Base-by-base conservation (phyloP, 2,888 invertebrate species). In the Melinaea marsaeus region DNA sequence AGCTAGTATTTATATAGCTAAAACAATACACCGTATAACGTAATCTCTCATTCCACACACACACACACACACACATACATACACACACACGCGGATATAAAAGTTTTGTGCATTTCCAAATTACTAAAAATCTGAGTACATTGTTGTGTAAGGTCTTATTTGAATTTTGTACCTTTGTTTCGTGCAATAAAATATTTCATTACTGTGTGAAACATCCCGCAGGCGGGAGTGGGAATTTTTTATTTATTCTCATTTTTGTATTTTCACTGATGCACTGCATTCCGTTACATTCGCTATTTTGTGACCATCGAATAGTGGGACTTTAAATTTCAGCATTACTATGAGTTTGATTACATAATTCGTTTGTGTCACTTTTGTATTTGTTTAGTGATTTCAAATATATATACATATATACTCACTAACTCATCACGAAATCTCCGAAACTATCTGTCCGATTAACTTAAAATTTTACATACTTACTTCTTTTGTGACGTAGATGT, bases 161-260 rank as follows among this genome's bases (percentile, higher is more conserved):
- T 77, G 77, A 78, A 79, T 79, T 74, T 77, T 75, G 69, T 68
- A 72, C 80, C 79, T 85, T 83, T 81, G 84, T 83, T 79, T 76
- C 75, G 71, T 70, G 82, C 78, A 84, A 84, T 86, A 87, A 87
- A 86, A 86, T 86, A 86, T 86, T 86, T 87, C 85, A 86, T 87
- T 86, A 86, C 81, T 77, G 80, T 80, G 81, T 76, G 81, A 79
- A 83, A 79, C 79, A 79, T 80, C 77, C 77, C 66, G 59, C 65
- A 59, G 65, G 60, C 32, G 61, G 35, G 55, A 56, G 57, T 47
- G 22, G 42, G 2, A 35, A 42, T 22, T 47, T 61, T 22, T 64
- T 60, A 58, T 47, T 47, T 64, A 51, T 51, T 60, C 61, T 60
- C 63, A 64, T 66, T 62, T 62, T 69, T 67, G 66, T 63, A 63